Percentiles rank a stretch among this genome's conserved stretches.
These are phyloP conservation scores for Tetramorium simillimum DNA, from an alignment of 1,140 invertebrate genomes.

Conservation along the genomic window DNA sequence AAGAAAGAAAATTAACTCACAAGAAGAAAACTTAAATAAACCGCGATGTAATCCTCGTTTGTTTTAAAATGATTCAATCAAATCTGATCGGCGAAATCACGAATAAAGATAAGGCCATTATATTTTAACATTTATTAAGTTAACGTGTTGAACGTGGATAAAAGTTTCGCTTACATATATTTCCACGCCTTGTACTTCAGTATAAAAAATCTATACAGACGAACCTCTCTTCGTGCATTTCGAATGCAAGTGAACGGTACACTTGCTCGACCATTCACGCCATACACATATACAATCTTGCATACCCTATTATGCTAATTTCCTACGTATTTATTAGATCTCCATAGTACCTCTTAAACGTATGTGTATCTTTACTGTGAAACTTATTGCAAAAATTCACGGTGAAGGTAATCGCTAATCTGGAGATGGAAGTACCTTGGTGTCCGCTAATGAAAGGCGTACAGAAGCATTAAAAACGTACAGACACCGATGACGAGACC, in stretches of 20 bases:
- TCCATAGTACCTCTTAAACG: conserved; percentile 47
- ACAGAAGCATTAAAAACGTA: conserved; percentile 94
- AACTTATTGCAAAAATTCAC: conserved; percentile 40
- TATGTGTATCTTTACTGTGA: conserved; percentile 47
- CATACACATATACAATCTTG: conserved; percentile 8
- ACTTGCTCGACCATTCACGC: conserved; percentile 50
- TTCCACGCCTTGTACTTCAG: conserved; percentile 56
- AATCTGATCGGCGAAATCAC: background rate
- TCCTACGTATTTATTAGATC: conserved; percentile 53
- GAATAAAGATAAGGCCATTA: conserved; percentile 36
- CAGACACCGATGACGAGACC: conserved; percentile 94
- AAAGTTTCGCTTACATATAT: conserved; percentile 44
- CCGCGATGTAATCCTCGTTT: background rate
- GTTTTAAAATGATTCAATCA: background rate
- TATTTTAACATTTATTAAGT: conserved; percentile 68
- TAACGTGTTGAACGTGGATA: conserved; percentile 51
- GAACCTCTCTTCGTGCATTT: conserved; percentile 41
- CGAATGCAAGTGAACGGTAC: background rate
- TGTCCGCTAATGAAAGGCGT: conserved; percentile 90
- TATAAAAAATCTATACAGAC: conserved; percentile 74
- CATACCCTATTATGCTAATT: background rate
- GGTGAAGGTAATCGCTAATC: conserved; percentile 47
- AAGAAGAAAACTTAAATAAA: conserved; percentile 21
- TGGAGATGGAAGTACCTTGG: conserved; percentile 67
- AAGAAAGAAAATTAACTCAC: conserved; percentile 7